Base-by-base conservation (phyloP, 2,888 invertebrate species). In the Julus scanicus region DNA sequence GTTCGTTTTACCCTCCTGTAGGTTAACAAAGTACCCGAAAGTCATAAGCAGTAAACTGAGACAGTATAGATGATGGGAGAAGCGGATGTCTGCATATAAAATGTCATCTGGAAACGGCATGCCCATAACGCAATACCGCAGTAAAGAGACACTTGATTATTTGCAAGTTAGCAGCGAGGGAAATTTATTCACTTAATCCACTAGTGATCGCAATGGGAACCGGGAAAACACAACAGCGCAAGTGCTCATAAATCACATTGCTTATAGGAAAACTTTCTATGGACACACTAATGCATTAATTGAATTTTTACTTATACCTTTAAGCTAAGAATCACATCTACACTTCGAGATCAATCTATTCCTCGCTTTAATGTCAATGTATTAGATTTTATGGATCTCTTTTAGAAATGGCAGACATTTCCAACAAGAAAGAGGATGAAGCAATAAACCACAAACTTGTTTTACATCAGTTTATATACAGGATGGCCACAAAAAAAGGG, bases 331-430 rank as follows among this genome's bases (percentile, higher is more conserved):
- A 20, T 71, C 11, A 71, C 1, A 71, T 63, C 6, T 5, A 63
- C 17, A 63, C 1, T n/a, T 15, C 57, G n/a, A 63, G n/a, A 63
- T 6, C 57, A 63, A 11, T 3, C 53, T 0, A 15, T 53, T 53
- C 17, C 53, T 53, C 53, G 13, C 2, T 53, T 53, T 53, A 15
- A 39, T 87, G 90, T 92, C 53, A 53, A 53, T 53, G 53, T 53
- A 53, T 53, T 53, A 13, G 1, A 53, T 53, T 53, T 53, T 53
- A 53, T 53, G 17, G 9, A 53, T 53, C 44, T 44, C 44, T 44
- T 44, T 8, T 44, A 8, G 44, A 8, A 44, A 44, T 44, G 44
- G 44, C 44, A 44, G 5, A 44, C 44, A 44, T 44, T 44, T 44
- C 44, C 44, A 44, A 44, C 44, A 44, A 44, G 44, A 44, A 44